These are phyloP conservation scores for Ataeniobius toweri DNA, from an alignment of 2,797 vertebrate species.

Conservation along the genomic window DNA sequence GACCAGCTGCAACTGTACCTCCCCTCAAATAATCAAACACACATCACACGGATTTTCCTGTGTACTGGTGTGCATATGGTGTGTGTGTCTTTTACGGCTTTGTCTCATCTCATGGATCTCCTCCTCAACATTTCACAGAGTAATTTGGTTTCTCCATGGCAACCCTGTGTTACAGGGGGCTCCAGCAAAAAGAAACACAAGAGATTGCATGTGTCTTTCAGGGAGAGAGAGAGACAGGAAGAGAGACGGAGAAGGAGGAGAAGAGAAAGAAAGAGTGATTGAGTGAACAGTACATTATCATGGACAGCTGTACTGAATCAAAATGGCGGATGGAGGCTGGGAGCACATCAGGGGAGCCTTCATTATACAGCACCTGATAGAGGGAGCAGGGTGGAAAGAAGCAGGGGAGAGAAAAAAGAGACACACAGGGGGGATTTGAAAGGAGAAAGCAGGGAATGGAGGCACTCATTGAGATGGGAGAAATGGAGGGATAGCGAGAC, in stretches of 20 bases:
- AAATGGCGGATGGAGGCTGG: conserved; percentile 80
- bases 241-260: conserved; percentile 58
- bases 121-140: conserved; percentile 53
- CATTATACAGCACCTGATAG: conserved; percentile 77
- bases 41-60: conserved; percentile 38
- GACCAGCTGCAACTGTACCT: conserved; percentile 57
- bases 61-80: conserved; percentile 30
- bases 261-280: conserved; percentile 73
- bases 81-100: conserved; percentile 40
- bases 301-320: conserved; percentile 84
- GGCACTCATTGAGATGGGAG: conserved; percentile 50
- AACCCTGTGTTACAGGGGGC: conserved; percentile 58
- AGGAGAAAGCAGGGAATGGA: conserved; percentile 25
- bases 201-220: conserved; percentile 48
- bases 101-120: conserved; percentile 55
- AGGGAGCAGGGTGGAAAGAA: conserved; percentile 58
- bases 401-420: conserved; percentile 38
- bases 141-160: conserved; percentile 72
- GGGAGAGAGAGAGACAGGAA: conserved; percentile 45
- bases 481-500: conserved; percentile 48
- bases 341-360: conserved; percentile 76
- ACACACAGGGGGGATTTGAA: conserved; percentile 35
- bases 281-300: conserved; percentile 82
- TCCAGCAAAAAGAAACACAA: conserved; percentile 48
- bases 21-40: conserved; percentile 53